Base-by-base conservation (phyloP, 2,797 vertebrate genomes). In the Protosalanx chinensis region DNA sequence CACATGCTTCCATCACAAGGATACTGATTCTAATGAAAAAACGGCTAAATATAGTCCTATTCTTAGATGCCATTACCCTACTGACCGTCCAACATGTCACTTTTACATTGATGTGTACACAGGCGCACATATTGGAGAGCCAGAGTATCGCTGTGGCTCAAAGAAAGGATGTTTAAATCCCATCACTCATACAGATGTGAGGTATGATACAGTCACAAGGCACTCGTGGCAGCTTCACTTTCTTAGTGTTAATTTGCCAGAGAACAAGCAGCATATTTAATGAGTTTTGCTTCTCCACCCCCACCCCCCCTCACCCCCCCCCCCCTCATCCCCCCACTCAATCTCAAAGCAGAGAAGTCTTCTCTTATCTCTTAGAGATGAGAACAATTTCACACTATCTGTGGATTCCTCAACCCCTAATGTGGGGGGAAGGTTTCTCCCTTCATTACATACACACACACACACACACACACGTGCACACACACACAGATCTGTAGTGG, bases 331-430 rank as follows among this genome's bases (percentile, higher is more conserved):
- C 64, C 37, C 62, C 64, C 74, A 68, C 37, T 57, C 59, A 74
- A 29, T 73, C 0, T 56, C 77, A 73, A 79, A 75, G 32, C 73
- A 69, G 69, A 59, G 68, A 72, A 57, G 5, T 53, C 23, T 41
- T 70, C 49, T 71, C 72, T 83, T 81, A 88, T 90, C 81, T 84
- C 75, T 53, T 65, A 72, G 64, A 76, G 72, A 75, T 79, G 76
- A 37, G 27, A 74, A 73, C 76, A 72, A 68, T 77, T 37, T 33
- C 76, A 72, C 41, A 16, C 75, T 80, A 84, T 87, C 81, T 76
- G 86, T 75, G 77, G 76, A 85, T 85, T 72, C 65, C 51, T 0
- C 59, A 37, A 56, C 76, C 71, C 20, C 72, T 64, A 67, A 73
- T 79, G 73, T 73, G n/a, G 69, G 49, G 46, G 33, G 74, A 81